These are phyloP conservation scores for Drosophila falleni DNA, from an alignment of 2,888 invertebrate genomes.

Conservation along the genomic window DNA sequence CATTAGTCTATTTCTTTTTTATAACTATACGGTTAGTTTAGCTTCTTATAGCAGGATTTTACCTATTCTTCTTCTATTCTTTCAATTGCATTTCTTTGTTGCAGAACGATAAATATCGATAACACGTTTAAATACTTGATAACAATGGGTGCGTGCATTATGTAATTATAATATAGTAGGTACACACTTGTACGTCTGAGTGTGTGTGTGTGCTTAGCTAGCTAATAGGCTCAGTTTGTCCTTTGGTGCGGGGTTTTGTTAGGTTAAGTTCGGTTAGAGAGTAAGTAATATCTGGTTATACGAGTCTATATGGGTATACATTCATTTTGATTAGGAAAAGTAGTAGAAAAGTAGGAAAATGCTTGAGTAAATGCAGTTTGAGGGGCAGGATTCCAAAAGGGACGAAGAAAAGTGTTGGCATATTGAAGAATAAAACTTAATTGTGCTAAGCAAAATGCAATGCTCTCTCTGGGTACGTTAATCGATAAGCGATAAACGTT, in stretches of 20 bases:
- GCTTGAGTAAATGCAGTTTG: slow-evolving; percentile 50
- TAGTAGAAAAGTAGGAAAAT: slow-evolving; percentile 44
- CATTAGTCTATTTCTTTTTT: background rate
- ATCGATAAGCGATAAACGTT: background rate
- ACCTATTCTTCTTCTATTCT: background rate
- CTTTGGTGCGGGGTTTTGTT: slow-evolving; percentile 67
- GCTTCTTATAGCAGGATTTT: background rate
- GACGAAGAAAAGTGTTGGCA: background rate
- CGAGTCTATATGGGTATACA: background rate
- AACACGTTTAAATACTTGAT: slow-evolving; percentile 36
- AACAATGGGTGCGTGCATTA: slow-evolving; percentile 46
- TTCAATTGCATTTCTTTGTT: slow-evolving; percentile 16
- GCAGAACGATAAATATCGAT: slow-evolving; percentile 29
- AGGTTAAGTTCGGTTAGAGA: slow-evolving; percentile 21
- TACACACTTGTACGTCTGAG: slow-evolving; percentile 14
- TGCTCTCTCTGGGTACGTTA: background rate
- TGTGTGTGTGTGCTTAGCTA: slow-evolving; percentile 28
- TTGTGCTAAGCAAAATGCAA: slow-evolving; percentile 11
- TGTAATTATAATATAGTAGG: slow-evolving; percentile 2
- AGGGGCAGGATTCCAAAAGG: slow-evolving; percentile 6
- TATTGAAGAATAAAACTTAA: background rate
- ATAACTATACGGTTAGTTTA: slow-evolving; percentile 6
- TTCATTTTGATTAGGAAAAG: slow-evolving; percentile 24
- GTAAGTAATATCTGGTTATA: slow-evolving; percentile 16
- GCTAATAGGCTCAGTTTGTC: slow-evolving; percentile 63